phyloP scores from a whole-genome alignment of 2,888 invertebrate genomes.

The Drosophila subquinaria region DNA sequence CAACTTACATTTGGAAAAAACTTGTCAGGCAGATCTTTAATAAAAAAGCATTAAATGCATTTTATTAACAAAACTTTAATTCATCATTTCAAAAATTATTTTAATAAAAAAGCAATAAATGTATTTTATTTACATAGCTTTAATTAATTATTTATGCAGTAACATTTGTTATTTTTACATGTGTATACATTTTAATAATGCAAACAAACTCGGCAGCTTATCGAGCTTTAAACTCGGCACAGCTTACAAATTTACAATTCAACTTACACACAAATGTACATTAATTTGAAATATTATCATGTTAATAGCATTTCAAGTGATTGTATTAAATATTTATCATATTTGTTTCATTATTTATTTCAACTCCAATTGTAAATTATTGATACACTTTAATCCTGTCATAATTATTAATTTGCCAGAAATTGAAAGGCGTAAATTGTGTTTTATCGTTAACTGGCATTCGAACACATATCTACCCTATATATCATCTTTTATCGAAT shows the following conservation, averaged over 20 bases:
- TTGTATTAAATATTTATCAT: constrained; percentile 16
- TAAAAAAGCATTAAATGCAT: too few species aligned
- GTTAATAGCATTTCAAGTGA: constrained; percentile 27
- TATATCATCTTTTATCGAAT: constrained; percentile 23
- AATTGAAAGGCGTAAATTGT: constrained; percentile 36
- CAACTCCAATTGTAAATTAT: constrained; percentile 21
- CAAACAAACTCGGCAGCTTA: not conserved
- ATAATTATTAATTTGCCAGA: constrained; percentile 40
- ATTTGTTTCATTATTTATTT: constrained; percentile 14
- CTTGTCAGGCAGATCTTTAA: too few species aligned
- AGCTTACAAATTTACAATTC: not conserved
- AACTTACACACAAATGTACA: not conserved
- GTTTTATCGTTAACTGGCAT: constrained; percentile 22
- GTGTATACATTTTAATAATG: too few species aligned
- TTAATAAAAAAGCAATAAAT: too few species aligned
- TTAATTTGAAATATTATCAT: constrained; percentile 28
- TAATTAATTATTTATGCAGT: not conserved
- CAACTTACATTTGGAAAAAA: too few species aligned
- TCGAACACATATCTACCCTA: not conserved
- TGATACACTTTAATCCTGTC: constrained; percentile 25
- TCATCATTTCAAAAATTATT: too few species aligned
- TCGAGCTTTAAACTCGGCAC: not conserved
- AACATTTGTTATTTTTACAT: not conserved
- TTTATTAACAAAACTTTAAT: too few species aligned
- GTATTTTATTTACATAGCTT: too few species aligned